A percentile compares a stretch with the other conserved stretches of the same genome.
These are phyloP conservation scores for Corythaixoides concolor DNA, from an alignment of 2,113 vertebrate genomes.

Conservation along the genomic window DNA sequence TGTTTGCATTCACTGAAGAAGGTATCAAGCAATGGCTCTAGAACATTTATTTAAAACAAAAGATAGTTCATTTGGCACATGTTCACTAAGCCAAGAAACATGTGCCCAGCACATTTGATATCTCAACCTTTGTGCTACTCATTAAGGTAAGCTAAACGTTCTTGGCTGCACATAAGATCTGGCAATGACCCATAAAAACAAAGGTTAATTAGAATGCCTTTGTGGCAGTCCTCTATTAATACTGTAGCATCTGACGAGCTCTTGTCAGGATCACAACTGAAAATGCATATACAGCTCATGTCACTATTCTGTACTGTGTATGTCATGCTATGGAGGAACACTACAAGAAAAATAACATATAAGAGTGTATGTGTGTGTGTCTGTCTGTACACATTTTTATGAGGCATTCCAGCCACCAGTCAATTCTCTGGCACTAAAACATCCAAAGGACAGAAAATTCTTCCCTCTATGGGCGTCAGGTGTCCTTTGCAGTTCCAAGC, in stretches of 20 bases:
- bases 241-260: background rate
- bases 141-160: background rate
- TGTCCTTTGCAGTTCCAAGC: background rate
- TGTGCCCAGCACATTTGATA: background rate
- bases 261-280: background rate
- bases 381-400: background rate
- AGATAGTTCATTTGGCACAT: background rate
- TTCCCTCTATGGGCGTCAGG: fast-evolving
- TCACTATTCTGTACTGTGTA: background rate
- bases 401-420: background rate
- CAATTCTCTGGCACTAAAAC: background rate
- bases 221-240: background rate
- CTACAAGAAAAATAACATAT: background rate
- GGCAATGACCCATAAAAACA: conserved; percentile 22
- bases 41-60: background rate
- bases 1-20: background rate
- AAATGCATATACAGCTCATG: background rate
- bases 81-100: background rate
- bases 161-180: background rate
- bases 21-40: background rate
- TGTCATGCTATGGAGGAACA: background rate
- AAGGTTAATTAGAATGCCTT: conserved; percentile 25
- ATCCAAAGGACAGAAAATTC: background rate
- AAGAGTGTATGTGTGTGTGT: background rate
- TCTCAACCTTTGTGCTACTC: conserved; percentile 2